Evolutionary conservation across 2,888 invertebrate species (phyloP).

Genomic region (Cylindroiulus punctatus): DNA sequence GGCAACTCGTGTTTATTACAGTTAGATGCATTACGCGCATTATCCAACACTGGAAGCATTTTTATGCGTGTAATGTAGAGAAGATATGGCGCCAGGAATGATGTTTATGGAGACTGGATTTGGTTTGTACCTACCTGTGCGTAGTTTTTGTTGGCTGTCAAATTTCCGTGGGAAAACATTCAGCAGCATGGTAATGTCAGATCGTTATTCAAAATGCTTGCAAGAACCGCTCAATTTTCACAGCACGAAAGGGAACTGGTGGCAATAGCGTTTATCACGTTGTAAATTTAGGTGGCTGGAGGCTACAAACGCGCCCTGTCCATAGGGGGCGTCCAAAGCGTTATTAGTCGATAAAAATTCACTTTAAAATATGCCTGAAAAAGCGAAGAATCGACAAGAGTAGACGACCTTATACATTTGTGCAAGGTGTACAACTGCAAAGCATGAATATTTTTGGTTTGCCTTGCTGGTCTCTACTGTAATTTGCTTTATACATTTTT

Average conservation of each 20-base stretch:
- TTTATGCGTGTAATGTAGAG: not conserved
- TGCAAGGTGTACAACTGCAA: no score
- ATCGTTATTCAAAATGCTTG: not conserved
- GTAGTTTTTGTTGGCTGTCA: not conserved
- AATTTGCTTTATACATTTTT: no score
- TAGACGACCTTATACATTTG: no score
- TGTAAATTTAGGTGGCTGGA: no score
- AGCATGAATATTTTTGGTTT: no score
- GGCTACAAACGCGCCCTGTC: not conserved
- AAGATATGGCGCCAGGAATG: not conserved
- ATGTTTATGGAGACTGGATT: not conserved
- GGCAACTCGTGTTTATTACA: not conserved
- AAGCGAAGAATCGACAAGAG: no score
- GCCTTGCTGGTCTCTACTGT: no score
- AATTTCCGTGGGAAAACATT: not conserved
- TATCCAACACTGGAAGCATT: slow-evolving; percentile 6
- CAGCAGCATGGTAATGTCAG: not conserved
- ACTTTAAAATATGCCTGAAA: no score
- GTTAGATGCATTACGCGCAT: not conserved
- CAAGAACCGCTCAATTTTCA: not conserved
- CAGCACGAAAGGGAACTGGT: not conserved
- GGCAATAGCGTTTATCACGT: not conserved
- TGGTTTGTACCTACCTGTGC: not conserved
- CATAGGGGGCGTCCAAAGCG: no score
- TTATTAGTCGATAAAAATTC: no score